Evolutionary conservation across 1,140 invertebrate species (phyloP).

Genomic region (Scaptodrosophila lebanonensis): DNA sequence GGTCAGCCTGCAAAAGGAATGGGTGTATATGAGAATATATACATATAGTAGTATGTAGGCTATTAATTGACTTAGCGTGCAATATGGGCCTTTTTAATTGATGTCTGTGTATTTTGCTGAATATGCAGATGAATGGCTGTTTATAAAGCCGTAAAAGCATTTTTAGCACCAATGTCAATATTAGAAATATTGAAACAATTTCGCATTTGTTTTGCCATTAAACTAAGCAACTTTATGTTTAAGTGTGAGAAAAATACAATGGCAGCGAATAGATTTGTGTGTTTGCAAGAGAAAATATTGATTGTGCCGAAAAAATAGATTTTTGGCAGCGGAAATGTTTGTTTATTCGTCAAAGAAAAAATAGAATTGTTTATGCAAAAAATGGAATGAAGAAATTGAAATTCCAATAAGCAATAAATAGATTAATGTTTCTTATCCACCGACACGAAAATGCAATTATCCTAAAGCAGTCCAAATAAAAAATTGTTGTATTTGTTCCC

Average conservation of each 20-base stretch:
- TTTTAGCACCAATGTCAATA: constrained; percentile 55
- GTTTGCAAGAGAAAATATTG: constrained; percentile 16
- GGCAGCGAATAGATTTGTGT: constrained; percentile 39
- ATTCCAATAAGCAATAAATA: too few relatives aligned
- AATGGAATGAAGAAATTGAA: constrained; percentile 30
- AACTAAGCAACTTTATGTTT: constrained; percentile 54
- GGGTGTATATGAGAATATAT: constrained; percentile 9
- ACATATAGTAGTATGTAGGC: too few relatives aligned
- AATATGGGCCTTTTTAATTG: constrained; percentile 32
- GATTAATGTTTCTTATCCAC: too few relatives aligned
- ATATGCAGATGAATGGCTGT: constrained; percentile 45
- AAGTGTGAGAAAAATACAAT: constrained; percentile 62
- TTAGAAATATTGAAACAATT: constrained; percentile 32
- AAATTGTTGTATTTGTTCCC: too few relatives aligned
- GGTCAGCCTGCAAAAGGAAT: constrained; percentile 21
- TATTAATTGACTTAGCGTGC: constrained; percentile 46
- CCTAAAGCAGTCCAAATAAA: too few relatives aligned
- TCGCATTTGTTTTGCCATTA: constrained; percentile 46
- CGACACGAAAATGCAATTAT: too few relatives aligned
- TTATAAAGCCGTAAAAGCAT: constrained; percentile 44
- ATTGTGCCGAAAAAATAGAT: constrained; percentile 32
- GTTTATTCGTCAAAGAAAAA: constrained; percentile 58
- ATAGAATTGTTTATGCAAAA: constrained; percentile 22
- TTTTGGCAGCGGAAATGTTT: constrained; percentile 46
- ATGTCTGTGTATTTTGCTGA: constrained; percentile 14